Conservation (phyloP, 2,888 invertebrate genomes). For the Pecten maximus region DNA sequence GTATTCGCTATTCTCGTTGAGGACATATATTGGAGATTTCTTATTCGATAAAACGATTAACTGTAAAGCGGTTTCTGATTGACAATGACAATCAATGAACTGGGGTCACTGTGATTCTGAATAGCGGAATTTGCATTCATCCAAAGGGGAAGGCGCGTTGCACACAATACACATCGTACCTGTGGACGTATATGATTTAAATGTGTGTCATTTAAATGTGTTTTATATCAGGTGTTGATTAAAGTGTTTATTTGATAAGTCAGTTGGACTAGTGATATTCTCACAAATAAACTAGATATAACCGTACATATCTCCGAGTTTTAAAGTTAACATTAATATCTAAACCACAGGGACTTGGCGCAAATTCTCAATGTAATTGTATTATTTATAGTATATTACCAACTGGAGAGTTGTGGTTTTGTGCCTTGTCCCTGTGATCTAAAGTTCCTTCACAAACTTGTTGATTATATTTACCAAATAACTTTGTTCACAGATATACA, state of each 20-base stretch:
- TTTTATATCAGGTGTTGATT: background rate
- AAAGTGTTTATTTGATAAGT: background rate
- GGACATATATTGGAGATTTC: conserved; percentile 19
- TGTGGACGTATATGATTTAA: background rate
- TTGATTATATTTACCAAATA: no score
- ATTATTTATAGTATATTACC: no score
- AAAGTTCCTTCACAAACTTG: no score
- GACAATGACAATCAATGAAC: background rate
- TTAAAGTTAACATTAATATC: background rate
- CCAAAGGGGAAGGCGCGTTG: background rate
- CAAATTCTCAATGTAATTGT: background rate
- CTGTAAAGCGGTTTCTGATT: background rate
- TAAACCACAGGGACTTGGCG: background rate
- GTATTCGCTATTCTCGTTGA: background rate
- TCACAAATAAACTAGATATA: background rate
- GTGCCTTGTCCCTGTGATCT: no score
- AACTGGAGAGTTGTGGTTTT: no score
- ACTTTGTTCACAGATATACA: no score
- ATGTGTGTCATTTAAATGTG: background rate
- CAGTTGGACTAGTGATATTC: background rate
- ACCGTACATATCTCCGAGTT: background rate
- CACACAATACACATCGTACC: background rate
- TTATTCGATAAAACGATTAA: conserved; percentile 12
- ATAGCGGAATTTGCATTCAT: background rate
- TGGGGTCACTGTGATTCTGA: background rate